Base-by-base conservation (phyloP, 1,140 invertebrate species). In the Zeugodacus cucurbitae region DNA sequence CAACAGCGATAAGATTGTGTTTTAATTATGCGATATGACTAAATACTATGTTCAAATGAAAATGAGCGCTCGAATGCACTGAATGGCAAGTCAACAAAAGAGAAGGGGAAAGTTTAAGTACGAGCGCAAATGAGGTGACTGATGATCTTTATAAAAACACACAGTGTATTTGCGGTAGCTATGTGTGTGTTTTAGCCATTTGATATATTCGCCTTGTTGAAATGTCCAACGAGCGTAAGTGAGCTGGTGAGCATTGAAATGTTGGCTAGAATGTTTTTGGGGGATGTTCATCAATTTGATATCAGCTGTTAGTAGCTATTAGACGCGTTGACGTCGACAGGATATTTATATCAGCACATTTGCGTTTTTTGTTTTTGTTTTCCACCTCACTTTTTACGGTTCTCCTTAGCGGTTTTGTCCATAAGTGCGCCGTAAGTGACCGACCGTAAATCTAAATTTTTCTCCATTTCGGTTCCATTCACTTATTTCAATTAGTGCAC, bases 11-110 rank as follows among this genome's bases (percentile, higher is more conserved):
- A 82, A 82, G 41, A 82, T 82, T 82, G 74, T 82, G 41, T 82
- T 82, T 82, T 82, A 82, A 82, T 82, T 82, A 82, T 54, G n/a
- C 74, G 74, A 82, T 82, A 82, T 54, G 74, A 82, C 41, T 54
- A 10, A 10, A 54, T 54, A n/a, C n/a, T n/a, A 10, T 54, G 48
- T 14, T 17, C 74, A 48, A 48, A 82, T 22, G 74, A 82, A 82
- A 82, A 54, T 54, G 41, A 82, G 41, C 41, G 26, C 74, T 10
- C n/a, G 1, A 82, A 17, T 48, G 41, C 4, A 29, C 48, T 82
- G n/a, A 82, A 82, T 54, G 44, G 6, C 41, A 48, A 48, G 20
- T 26, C 34, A 70, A 3, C n/a, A n/a, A n/a, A 62, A 54, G 48
- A 54, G n/a, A 62, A 62, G 58, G 58, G 58, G 8, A 62, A 62